Conservation (phyloP, 2,888 invertebrate species). For the Aradus depressus region DNA sequence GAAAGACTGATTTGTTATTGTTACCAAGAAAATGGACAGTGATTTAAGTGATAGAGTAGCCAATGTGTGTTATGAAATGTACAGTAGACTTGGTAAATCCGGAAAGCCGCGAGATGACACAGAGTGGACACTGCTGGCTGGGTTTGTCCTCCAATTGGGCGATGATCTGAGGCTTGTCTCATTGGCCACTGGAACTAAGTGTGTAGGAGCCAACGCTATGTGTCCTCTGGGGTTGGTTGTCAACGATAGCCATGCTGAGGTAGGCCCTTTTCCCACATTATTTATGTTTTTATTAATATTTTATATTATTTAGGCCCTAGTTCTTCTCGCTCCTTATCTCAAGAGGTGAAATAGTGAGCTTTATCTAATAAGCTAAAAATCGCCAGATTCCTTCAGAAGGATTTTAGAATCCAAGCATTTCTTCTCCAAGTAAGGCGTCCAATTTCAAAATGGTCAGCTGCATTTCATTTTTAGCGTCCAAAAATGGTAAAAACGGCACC, state of each 20-base stretch:
- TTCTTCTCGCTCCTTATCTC: no score
- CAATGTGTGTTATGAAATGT: slow-evolving; percentile 48
- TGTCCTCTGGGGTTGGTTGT: slow-evolving; percentile 56
- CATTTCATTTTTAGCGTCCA: no score
- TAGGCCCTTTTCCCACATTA: slow-evolving; percentile 14
- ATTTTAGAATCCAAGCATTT: no score
- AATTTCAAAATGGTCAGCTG: no score
- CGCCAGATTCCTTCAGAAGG: no score
- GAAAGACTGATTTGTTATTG: no score
- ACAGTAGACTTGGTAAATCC: slow-evolving; percentile 54
- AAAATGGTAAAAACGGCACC: no score
- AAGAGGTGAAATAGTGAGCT: no score
- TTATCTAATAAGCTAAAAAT: no score
- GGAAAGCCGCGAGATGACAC: slow-evolving; percentile 58
- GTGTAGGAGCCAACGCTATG: slow-evolving; percentile 58
- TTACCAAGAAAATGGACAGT: slow-evolving; percentile 13
- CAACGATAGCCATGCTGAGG: slow-evolving; percentile 88
- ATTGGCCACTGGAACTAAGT: slow-evolving; percentile 86
- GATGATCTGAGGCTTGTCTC: slow-evolving; percentile 50
- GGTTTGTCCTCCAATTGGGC: slow-evolving; percentile 50
- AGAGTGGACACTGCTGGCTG: slow-evolving; percentile 79
- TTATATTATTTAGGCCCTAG: no score
- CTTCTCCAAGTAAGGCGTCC: no score
- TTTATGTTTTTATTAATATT: no score
- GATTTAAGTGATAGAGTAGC: slow-evolving; percentile 44